A percentile compares a stretch with the other conserved stretches of the same genome.
Conservation (phyloP, 2,797 vertebrate genomes). For the Cyprinella venusta region DNA sequence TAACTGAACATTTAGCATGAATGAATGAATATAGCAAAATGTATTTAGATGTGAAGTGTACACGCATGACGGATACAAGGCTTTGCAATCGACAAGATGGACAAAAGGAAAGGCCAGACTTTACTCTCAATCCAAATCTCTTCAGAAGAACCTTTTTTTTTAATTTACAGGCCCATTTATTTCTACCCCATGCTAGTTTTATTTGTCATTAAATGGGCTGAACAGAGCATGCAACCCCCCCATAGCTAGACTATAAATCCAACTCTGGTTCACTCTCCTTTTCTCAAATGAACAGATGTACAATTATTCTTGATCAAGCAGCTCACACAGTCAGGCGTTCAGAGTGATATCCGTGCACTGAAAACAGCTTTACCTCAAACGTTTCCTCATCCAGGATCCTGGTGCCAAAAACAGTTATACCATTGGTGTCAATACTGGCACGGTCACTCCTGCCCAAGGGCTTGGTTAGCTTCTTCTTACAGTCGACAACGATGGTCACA, state of each 20-base stretch:
- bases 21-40: not conserved
- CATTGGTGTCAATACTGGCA: slow-evolving; percentile 84
- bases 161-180: slow-evolving; percentile 39
- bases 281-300: slow-evolving; percentile 32
- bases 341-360: not conserved
- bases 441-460: slow-evolving; percentile 87
- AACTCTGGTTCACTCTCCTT: not conserved
- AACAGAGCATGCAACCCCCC: not conserved
- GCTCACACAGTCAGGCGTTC: not conserved
- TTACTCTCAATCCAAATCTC: not conserved
- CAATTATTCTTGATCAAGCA: not conserved
- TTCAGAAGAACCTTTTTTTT: not conserved
- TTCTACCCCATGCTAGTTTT: slow-evolving; percentile 30
- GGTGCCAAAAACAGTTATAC: slow-evolving; percentile 93
- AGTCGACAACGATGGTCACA: slow-evolving; percentile 94
- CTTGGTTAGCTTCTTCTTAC: slow-evolving; percentile 91
- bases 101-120: not conserved
- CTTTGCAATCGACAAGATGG: not conserved
- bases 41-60: not conserved
- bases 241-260: not conserved
- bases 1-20: not conserved
- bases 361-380: slow-evolving; percentile 86
- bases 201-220: slow-evolving; percentile 32
- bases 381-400: slow-evolving; percentile 92
- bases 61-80: not conserved